These are phyloP conservation scores for Prinia subflava DNA, from an alignment of 2,113 vertebrate genomes.

Conservation along the genomic window DNA sequence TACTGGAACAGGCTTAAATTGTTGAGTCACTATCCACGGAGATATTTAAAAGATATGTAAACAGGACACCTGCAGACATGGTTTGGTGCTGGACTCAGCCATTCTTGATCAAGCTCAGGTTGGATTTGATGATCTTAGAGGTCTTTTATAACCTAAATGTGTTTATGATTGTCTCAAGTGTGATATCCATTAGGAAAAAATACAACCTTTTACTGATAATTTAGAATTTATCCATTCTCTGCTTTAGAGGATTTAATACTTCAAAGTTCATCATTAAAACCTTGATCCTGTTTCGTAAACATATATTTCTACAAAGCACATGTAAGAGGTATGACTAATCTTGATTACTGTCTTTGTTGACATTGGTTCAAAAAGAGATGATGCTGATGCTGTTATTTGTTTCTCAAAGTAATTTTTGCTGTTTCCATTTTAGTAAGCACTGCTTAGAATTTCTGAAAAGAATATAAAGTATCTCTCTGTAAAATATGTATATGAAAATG, in stretches of 20 bases:
- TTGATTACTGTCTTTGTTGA: not conserved
- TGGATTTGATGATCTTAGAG: not conserved
- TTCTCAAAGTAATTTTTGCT: not conserved
- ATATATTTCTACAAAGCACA: not conserved
- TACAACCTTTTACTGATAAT: not conserved
- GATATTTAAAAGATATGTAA: not conserved
- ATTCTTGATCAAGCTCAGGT: not conserved
- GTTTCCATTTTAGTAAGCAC: not conserved
- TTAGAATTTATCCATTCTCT: not conserved
- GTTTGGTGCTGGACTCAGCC: not conserved
- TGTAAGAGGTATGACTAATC: not conserved
- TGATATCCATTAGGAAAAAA: not conserved
- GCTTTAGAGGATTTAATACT: not conserved
- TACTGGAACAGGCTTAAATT: not conserved
- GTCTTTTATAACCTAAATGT: not conserved
- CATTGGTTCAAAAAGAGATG: not conserved
- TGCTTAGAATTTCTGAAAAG: not conserved
- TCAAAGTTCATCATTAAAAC: not conserved
- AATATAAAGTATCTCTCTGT: not conserved
- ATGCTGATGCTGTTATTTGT: not conserved
- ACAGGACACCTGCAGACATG: not conserved
- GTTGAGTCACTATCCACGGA: not conserved
- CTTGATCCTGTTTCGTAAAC: not conserved
- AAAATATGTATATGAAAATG: not conserved
- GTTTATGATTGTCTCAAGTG: not conserved